phyloP scores from a whole-genome alignment of 1,140 invertebrate genomes.

The Cotesia typhae region DNA sequence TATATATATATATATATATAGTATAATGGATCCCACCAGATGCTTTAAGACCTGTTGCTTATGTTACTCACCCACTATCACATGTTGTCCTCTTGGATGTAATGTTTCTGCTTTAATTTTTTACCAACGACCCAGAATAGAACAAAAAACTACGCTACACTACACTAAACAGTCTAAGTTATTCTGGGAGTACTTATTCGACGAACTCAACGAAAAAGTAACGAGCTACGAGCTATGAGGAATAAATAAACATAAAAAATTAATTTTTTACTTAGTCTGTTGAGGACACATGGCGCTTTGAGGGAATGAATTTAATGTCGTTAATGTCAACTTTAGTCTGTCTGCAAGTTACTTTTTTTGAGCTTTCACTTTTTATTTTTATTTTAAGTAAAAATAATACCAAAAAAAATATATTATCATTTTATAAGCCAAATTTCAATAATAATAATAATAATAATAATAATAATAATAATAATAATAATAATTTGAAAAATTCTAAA shows the following conservation, averaged over 20 bases:
- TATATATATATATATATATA: too few relatives aligned
- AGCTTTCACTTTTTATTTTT: constrained; percentile 21
- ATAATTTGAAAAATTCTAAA: too few relatives aligned
- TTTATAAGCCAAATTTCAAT: too few relatives aligned
- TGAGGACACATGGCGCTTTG: constrained; percentile 57
- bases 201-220: constrained; percentile 41
- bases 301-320: constrained; percentile 44
- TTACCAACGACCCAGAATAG: neutral
- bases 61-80: constrained; percentile 27
- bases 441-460: too few relatives aligned
- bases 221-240: neutral
- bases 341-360: neutral
- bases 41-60: constrained; percentile 33
- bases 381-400: neutral
- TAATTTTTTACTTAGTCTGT: constrained; percentile 21
- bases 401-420: too few relatives aligned
- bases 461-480: too few relatives aligned
- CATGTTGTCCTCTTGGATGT: constrained; percentile 1
- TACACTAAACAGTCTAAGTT: neutral
- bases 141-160: constrained; percentile 18
- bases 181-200: constrained; percentile 29
- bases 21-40: constrained; percentile 18
- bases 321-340: constrained; percentile 48
- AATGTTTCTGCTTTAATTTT: constrained; percentile 4
- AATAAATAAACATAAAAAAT: constrained; percentile 6